These are phyloP conservation scores for Percopsis omiscomaycus DNA, from an alignment of 2,797 vertebrate genomes.

Conservation along the genomic window DNA sequence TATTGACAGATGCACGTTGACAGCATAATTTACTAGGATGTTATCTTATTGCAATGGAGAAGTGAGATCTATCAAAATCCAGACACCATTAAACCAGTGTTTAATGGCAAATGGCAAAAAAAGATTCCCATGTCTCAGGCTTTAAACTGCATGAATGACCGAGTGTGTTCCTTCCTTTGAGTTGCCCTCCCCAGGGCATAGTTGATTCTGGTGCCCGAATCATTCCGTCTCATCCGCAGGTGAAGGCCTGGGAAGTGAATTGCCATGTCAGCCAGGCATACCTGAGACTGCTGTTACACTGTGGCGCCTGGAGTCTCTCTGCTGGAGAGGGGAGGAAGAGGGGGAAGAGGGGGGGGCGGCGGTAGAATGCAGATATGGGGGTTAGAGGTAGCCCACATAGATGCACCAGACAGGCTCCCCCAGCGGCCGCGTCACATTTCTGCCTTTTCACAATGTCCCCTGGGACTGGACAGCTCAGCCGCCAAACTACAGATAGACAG, in stretches of 20 bases:
- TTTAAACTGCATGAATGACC: slow-evolving; percentile 40
- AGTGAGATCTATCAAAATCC: no score
- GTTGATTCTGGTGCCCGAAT: slow-evolving; percentile 41
- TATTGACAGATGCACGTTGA: no score
- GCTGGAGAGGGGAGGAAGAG: slow-evolving; percentile 55
- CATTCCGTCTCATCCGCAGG: slow-evolving; percentile 66
- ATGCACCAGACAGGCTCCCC: slow-evolving; percentile 75
- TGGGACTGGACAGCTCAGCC: slow-evolving; percentile 63
- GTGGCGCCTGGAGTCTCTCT: slow-evolving; percentile 86
- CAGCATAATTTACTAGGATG: no score
- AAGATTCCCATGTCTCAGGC: not conserved
- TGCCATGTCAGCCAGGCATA: slow-evolving; percentile 80
- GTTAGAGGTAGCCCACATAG: slow-evolving; percentile 67
- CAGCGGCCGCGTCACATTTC: slow-evolving; percentile 73
- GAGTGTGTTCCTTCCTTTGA: slow-evolving; percentile 27
- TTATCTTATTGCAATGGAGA: no score
- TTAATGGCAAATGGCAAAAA: not conserved
- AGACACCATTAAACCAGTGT: no score
- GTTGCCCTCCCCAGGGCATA: slow-evolving; percentile 43
- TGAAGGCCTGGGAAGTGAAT: slow-evolving; percentile 79
- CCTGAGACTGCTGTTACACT: slow-evolving; percentile 89
- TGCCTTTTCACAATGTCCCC: slow-evolving; percentile 75
- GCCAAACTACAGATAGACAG: slow-evolving; percentile 52
- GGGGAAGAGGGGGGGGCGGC: slow-evolving; percentile 52
- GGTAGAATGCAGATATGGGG: slow-evolving; percentile 50